Evolutionary conservation across 2,888 invertebrate species (phyloP), one percentile per base, ranked within the genome.

Genomic region (Leptinotarsa haldemani): DNA sequence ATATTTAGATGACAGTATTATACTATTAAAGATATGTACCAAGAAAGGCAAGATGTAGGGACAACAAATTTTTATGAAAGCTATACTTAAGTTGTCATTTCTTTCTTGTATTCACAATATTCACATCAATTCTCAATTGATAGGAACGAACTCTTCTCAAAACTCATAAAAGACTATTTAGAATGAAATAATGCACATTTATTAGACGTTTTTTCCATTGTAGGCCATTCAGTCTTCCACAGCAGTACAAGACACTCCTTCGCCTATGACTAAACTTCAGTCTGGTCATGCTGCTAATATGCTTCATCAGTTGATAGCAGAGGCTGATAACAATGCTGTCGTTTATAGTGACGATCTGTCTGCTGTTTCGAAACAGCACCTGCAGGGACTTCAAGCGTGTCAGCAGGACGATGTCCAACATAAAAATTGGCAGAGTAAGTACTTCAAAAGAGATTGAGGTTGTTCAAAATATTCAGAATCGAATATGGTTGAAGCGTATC

Each of bases 311-410:
- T 91, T 98, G 79, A 94, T 99, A 79, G 97, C 99, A 70, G 93
- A 96, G 81, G 95, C 94, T 0, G 95, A 96, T 82, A 96, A 96
- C 83, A 97, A 97, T 85, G 94, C 96, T 65, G 95, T 98, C 1
- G 99, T 97, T 46, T 98, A 98, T 86, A 97, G 97, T 84, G 99
- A 99, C 88, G 97, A 97, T 89, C 92, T 97, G 73, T 93, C 94
- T 4, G 92, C 93, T 0, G 92, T 93, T 76, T 92, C 93, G 0
- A 88, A 95, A 72, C 93, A 95, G 81, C 94, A 93, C 83, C 88
- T 95, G 78, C 94, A 95, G 78, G 97, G 98, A 48, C 89, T 96
- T 16, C 94, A 95, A 72, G 97, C 96, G 0, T 96, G 96, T 84
- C 94, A 94, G 79, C 92, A 94, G 78, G 97, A 98, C 82, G 98